These are phyloP conservation scores for Brachystomella parvula DNA, from an alignment of 1,140 invertebrate genomes.

Conservation along the genomic window DNA sequence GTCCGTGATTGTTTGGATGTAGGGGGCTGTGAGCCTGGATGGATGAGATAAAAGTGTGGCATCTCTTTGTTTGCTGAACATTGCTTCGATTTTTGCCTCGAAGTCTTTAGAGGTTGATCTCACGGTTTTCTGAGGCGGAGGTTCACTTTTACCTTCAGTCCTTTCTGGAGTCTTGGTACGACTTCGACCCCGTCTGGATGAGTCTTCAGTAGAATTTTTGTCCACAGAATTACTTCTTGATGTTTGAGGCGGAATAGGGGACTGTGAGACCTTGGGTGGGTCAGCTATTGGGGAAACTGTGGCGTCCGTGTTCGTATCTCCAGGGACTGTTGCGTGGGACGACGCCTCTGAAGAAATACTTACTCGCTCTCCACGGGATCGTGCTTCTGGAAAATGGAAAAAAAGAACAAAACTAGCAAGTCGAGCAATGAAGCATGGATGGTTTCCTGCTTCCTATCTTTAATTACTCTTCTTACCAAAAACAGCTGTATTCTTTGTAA, in stretches of 20 bases:
- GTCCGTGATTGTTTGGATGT: constrained; percentile 16
- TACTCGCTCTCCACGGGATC: constrained; percentile 27
- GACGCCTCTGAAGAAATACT: constrained; percentile 33
- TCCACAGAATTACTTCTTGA: too few species aligned
- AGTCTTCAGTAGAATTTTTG: too few species aligned
- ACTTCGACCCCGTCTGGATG: too few species aligned
- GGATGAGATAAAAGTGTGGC: background rate
- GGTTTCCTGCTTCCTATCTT: background rate
- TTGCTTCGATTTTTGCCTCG: constrained; percentile 5
- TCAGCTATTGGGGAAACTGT: too few species aligned
- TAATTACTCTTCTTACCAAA: constrained; percentile 25
- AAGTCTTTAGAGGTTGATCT: background rate
- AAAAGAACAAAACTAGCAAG: background rate
- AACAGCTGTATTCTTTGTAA: constrained; percentile 32
- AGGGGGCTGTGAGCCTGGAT: constrained; percentile 2
- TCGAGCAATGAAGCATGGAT: too few species aligned
- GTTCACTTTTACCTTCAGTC: too few species aligned
- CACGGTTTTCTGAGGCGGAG: constrained; percentile 20
- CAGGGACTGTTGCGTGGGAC: background rate
- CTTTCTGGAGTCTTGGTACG: too few species aligned
- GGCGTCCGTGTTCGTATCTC: too few species aligned
- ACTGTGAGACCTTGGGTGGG: too few species aligned
- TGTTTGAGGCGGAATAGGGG: too few species aligned
- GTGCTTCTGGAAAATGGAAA: constrained; percentile 14
- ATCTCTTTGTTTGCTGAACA: constrained; percentile 48